Evolutionary conservation across 1,140 invertebrate species (phyloP).

Genomic region (Drosophila takahashii): DNA sequence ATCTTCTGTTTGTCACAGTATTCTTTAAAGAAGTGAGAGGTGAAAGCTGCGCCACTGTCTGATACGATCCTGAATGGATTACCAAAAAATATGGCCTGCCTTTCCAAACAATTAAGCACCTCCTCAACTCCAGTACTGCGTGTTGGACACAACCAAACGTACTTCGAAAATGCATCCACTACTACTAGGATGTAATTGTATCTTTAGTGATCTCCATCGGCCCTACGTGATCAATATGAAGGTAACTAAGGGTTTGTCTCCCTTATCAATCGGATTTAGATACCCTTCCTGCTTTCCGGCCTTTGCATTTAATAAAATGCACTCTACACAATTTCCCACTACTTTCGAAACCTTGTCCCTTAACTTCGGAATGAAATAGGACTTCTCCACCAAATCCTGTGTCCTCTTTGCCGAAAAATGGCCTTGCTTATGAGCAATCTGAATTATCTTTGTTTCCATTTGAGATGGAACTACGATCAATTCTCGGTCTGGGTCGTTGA

Average conservation of each 20-base stretch:
- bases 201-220: conserved; percentile 67
- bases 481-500: not conserved
- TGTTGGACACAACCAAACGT: no score
- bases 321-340: not conserved
- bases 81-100: conserved; percentile 18
- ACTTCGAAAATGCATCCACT: not conserved
- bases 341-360: no score
- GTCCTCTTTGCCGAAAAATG: not conserved
- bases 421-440: not conserved
- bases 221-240: conserved; percentile 56
- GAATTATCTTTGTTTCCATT: not conserved
- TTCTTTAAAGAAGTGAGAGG: conserved; percentile 12
- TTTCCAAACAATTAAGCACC: conserved; percentile 2
- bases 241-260: conserved; percentile 37
- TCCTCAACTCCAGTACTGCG: conserved; percentile 6
- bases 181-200: not conserved
- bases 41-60: conserved; percentile 25
- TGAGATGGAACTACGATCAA: not conserved
- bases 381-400: not conserved
- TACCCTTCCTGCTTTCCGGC: not conserved
- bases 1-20: conserved; percentile 13
- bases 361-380: not conserved
- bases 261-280: not conserved
- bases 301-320: not conserved
- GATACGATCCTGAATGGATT: conserved; percentile 9